These are phyloP conservation scores for Malthinus seriepunctatus DNA, from an alignment of 2,888 invertebrate species.

Conservation along the genomic window DNA sequence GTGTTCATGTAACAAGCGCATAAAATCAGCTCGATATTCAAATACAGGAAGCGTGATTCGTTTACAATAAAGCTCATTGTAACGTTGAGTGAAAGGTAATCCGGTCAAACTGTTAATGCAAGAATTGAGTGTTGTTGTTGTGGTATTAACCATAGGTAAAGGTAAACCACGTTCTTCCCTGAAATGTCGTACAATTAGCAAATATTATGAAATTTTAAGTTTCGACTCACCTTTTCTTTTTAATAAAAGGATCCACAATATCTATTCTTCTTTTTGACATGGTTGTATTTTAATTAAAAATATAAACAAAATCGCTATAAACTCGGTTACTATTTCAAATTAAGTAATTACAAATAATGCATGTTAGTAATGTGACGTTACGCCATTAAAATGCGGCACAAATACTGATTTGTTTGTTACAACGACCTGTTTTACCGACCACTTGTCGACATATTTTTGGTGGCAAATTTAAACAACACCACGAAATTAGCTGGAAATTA, in stretches of 20 bases:
- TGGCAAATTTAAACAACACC: too few relatives aligned
- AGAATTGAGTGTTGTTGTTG: constrained; percentile 48
- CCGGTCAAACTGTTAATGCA: constrained; percentile 80
- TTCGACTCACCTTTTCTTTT: constrained; percentile 70
- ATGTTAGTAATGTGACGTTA: too few relatives aligned
- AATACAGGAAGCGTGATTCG: constrained; percentile 94
- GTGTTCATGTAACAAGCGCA: constrained; percentile 88
- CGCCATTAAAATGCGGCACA: too few relatives aligned
- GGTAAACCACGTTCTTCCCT: constrained; percentile 63
- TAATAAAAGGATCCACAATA: constrained; percentile 81
- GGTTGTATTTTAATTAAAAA: background rate
- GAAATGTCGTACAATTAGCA: constrained; percentile 59
- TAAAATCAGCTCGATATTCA: constrained; percentile 96
- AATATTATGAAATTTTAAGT: background rate
- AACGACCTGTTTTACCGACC: too few relatives aligned
- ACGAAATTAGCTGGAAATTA: too few relatives aligned
- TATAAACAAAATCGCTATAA: too few relatives aligned
- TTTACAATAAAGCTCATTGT: constrained; percentile 86
- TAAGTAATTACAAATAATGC: too few relatives aligned
- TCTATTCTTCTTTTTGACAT: constrained; percentile 89
- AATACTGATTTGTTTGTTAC: too few relatives aligned
- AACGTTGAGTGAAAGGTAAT: constrained; percentile 84
- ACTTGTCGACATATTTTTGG: too few relatives aligned
- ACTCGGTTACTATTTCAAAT: too few relatives aligned
- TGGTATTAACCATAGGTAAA: constrained; percentile 42